Evolutionary conservation across 2,888 invertebrate genomes (phyloP).

Genomic region (Erebia palarica): DNA sequence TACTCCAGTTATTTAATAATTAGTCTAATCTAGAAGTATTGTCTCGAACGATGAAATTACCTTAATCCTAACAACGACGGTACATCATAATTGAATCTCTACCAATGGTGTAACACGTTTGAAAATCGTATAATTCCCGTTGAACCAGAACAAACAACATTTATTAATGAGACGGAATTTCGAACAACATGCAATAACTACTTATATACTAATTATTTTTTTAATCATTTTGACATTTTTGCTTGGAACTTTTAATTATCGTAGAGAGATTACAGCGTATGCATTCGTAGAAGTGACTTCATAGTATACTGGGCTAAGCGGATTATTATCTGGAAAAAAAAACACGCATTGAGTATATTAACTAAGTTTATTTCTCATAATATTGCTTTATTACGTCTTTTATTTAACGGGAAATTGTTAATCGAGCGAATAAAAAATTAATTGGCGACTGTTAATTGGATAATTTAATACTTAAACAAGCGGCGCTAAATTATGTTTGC

Average conservation of each 20-base stretch:
- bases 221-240: conserved; percentile 45
- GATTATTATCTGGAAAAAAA: conserved; percentile 38
- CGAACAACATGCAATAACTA: conserved; percentile 33
- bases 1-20: conserved; percentile 40
- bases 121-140: conserved; percentile 34
- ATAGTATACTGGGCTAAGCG: conserved; percentile 34
- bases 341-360: no score
- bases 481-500: no score
- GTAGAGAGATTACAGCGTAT: conserved; percentile 41
- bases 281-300: conserved; percentile 34
- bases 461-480: no score
- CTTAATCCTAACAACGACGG: conserved; percentile 52
- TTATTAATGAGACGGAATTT: conserved; percentile 31
- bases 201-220: conserved; percentile 33
- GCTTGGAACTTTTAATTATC: conserved; percentile 40
- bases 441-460: no score
- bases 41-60: conserved; percentile 53
- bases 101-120: conserved; percentile 43
- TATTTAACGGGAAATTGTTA: no score
- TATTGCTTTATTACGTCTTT: no score
- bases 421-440: no score
- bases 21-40: conserved; percentile 52
- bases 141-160: conserved; percentile 23
- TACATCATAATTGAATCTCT: conserved; percentile 44
- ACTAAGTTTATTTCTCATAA: no score